Conservation (phyloP, 64 coral and sea anemone species). For the Porites australiensis region DNA sequence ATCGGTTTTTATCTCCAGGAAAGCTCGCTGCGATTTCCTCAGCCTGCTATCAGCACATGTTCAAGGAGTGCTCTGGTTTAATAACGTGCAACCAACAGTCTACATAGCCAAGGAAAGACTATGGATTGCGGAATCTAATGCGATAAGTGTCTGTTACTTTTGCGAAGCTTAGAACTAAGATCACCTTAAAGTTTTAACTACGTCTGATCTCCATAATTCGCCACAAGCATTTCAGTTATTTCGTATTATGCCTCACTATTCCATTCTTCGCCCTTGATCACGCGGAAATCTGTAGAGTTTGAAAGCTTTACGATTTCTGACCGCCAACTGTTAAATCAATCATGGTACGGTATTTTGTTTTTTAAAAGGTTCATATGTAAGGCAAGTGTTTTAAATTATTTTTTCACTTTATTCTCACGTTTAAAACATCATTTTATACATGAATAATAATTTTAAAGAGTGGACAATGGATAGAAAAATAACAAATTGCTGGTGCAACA, state of each 20-base stretch:
- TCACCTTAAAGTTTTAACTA: slow-evolving; percentile 1
- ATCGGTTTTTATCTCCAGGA: background rate
- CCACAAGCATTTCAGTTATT: slow-evolving; percentile 30
- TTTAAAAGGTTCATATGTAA: background rate
- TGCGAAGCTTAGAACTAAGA: background rate
- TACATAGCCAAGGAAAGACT: background rate
- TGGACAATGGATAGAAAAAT: background rate
- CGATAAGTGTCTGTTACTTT: background rate
- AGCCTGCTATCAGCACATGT: background rate
- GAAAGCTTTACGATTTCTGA: background rate
- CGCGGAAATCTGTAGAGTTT: background rate
- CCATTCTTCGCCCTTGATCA: background rate
- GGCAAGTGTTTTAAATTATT: background rate
- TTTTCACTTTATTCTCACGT: background rate
- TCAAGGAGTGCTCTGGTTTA: background rate
- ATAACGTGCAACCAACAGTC: background rate
- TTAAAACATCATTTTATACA: background rate
- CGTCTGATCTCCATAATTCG: slow-evolving; percentile 26
- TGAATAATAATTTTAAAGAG: background rate
- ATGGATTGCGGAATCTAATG: background rate
- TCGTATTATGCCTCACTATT: background rate
- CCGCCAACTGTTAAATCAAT: background rate
- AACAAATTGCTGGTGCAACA: background rate
- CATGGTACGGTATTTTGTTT: background rate
- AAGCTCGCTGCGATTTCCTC: slow-evolving; percentile 10